Percentiles rank a stretch among this genome's conserved stretches.
These are phyloP conservation scores for Leptarthrus brevirostris DNA, from an alignment of 2,888 invertebrate genomes.

Conservation along the genomic window DNA sequence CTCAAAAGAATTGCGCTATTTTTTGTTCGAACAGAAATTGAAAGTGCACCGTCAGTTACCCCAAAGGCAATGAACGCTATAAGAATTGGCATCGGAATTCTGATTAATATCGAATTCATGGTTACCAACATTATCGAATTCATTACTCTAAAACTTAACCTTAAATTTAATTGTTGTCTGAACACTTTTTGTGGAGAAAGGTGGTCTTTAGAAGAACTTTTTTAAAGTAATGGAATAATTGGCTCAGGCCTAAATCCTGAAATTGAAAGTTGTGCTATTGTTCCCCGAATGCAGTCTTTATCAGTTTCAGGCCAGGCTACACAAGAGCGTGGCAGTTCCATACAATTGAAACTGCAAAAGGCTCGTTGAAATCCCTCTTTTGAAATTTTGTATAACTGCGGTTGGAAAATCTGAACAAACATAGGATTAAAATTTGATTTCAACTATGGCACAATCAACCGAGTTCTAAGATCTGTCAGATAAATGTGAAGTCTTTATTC, in stretches of 20 bases:
- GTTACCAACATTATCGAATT: no score
- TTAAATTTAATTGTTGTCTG: neutral
- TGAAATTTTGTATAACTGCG: conserved; percentile 34
- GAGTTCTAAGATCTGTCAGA: conserved; percentile 25
- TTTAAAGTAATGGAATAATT: conserved; percentile 48
- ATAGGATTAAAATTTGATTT: conserved; percentile 43
- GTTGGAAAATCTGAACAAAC: conserved; percentile 44
- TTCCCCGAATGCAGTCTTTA: conserved; percentile 49
- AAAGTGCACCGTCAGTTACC: no score
- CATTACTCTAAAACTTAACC: no score
- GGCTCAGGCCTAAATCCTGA: conserved; percentile 50
- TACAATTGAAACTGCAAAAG: conserved; percentile 39
- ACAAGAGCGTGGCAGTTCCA: conserved; percentile 51
- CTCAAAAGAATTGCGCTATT: neutral
- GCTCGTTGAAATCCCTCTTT: conserved; percentile 29
- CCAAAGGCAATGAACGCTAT: no score
- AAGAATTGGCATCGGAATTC: no score
- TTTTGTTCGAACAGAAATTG: conserved; percentile 1
- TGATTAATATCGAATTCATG: no score
- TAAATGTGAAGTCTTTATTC: conserved; percentile 23
- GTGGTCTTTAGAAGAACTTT: neutral
- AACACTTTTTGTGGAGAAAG: no score
- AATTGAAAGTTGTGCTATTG: conserved; percentile 48
- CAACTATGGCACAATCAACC: neutral
- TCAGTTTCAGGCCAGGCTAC: conserved; percentile 45